A percentile compares a stretch with the other conserved stretches of the same genome.
Evolutionary conservation across 2,797 vertebrate species (phyloP).

Genomic region (Xyrichtys novacula): DNA sequence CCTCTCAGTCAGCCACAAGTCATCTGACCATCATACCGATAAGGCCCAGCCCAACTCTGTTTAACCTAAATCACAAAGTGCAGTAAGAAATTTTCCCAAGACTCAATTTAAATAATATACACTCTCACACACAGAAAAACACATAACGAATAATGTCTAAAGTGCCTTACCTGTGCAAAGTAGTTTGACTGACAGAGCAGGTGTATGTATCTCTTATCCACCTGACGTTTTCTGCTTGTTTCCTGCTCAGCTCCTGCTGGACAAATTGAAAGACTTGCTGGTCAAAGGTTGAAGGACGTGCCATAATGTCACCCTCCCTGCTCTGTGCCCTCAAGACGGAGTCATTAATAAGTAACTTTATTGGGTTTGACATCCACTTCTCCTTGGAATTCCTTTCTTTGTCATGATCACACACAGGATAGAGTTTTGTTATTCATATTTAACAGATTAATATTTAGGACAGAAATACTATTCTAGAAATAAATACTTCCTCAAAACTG

Average conservation of each 20-base stretch:
- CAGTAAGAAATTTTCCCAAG: not conserved
- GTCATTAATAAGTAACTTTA: conserved; percentile 79
- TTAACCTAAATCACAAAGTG: not conserved
- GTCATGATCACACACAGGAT: not conserved
- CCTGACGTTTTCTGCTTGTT: conserved; percentile 9
- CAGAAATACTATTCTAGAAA: too few relatives aligned
- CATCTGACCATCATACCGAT: conserved; percentile 21
- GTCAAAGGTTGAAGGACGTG: conserved; percentile 73
- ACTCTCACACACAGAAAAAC: not conserved
- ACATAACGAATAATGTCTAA: not conserved
- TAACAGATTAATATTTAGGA: not conserved
- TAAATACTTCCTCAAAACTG: too few relatives aligned
- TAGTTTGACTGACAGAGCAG: not conserved
- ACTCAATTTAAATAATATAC: not conserved
- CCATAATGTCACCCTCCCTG: conserved; percentile 36
- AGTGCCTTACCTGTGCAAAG: conserved; percentile 51
- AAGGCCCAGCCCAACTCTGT: not conserved
- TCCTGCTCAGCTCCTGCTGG: conserved; percentile 35
- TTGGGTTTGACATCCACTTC: conserved; percentile 11
- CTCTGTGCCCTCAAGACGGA: conserved; percentile 45
- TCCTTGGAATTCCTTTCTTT: not conserved
- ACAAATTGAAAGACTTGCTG: conserved; percentile 36
- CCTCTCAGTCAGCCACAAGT: conserved; percentile 1
- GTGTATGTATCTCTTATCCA: not conserved
- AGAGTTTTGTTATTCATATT: not conserved